Conservation (phyloP, 1,140 invertebrate genomes). For the Pseudobourletiella spinata region DNA sequence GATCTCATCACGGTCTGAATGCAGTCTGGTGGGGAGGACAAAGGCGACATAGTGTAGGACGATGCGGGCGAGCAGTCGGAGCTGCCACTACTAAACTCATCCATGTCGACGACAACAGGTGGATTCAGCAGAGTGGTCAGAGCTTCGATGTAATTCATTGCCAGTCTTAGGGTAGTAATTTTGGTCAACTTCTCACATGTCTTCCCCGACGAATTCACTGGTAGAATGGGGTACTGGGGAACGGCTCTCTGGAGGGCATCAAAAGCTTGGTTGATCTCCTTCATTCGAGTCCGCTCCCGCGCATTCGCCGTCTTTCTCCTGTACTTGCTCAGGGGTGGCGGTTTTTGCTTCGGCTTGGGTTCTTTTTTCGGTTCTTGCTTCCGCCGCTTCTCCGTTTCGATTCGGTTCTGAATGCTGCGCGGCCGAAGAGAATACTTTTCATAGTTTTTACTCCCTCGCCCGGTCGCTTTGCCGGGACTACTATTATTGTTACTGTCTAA, state of each 20-base stretch:
- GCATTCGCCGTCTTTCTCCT: conserved; percentile 80
- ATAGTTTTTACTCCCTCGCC: conserved; percentile 28
- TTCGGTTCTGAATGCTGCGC: conserved; percentile 46
- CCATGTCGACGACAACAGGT: not conserved
- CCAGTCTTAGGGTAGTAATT: conserved; percentile 74
- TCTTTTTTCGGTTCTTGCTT: conserved; percentile 38
- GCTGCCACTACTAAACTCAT: not conserved
- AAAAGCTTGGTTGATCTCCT: conserved; percentile 80
- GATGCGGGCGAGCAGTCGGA: conserved; percentile 25
- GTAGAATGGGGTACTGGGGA: conserved; percentile 45
- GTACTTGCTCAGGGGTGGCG: conserved; percentile 80
- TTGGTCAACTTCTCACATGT: conserved; percentile 72
- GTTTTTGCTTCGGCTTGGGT: conserved; percentile 56
- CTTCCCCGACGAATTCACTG: conserved; percentile 41
- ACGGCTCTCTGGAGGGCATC: conserved; percentile 65
- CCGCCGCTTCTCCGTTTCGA: conserved; percentile 43
- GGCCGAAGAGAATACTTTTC: conserved; percentile 48
- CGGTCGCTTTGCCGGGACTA: not conserved
- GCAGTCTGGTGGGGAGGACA: conserved; percentile 31
- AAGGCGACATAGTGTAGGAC: conserved; percentile 30
- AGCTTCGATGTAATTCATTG: conserved; percentile 75
- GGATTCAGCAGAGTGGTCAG: conserved; percentile 45
- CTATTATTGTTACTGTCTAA: not conserved
- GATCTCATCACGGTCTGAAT: conserved; percentile 35
- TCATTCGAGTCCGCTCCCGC: conserved; percentile 71